Conservation (phyloP, 2,113 vertebrate genomes). For the Sus scrofa region DNA sequence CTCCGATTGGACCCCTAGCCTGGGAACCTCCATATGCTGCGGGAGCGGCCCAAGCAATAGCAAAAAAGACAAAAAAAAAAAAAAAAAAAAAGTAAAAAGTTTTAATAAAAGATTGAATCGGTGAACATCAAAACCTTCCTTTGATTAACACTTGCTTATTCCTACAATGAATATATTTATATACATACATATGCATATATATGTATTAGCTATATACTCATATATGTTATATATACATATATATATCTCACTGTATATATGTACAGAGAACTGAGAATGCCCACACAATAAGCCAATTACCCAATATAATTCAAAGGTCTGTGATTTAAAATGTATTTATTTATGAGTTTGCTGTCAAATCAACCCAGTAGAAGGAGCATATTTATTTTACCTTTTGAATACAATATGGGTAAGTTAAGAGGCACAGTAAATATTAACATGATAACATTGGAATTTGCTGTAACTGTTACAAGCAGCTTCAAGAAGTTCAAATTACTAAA, state of each 20-base stretch:
- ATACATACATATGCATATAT: not conserved
- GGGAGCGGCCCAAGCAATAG: too few relatives aligned
- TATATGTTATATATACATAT: too few relatives aligned
- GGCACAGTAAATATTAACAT: not conserved
- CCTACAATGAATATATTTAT: not conserved
- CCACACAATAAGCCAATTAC: not conserved
- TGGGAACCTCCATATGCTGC: too few relatives aligned
- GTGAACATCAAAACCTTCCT: not conserved
- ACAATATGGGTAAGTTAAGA: not conserved
- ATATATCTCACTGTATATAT: too few relatives aligned
- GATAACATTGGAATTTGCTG: not conserved
- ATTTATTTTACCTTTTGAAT: slow-evolving; percentile 36
- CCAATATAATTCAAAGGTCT: not conserved
- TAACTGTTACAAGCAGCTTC: not conserved
- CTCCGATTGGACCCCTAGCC: too few relatives aligned
- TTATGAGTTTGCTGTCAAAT: not conserved
- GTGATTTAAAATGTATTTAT: not conserved
- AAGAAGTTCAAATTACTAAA: slow-evolving; percentile 13
- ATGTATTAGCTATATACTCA: not conserved
- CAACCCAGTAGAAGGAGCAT: not conserved
- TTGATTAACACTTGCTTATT: not conserved
- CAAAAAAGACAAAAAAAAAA: too few relatives aligned
- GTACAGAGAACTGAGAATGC: not conserved
- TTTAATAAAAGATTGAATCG: not conserved
- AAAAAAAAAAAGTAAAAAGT: too few relatives aligned